Evolutionary conservation across 1,140 invertebrate species (phyloP), one percentile per base, ranked within the genome.

Genomic region (Meteorus sp.): DNA sequence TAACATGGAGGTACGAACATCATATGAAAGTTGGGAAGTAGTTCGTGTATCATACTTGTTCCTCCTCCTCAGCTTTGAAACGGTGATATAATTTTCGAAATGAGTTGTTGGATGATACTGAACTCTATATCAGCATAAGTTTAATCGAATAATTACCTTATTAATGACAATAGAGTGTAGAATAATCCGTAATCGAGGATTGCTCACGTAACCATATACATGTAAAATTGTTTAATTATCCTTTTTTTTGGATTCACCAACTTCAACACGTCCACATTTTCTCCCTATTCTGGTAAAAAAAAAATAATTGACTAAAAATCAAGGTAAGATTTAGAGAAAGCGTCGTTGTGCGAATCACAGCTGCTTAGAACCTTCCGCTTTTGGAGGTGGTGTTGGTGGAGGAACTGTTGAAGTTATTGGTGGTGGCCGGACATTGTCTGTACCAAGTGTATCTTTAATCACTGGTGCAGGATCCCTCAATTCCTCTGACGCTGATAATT

Each of bases 291-390:
- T 39, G 44, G 29, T 58, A 59, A 47, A 37, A 48, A 60, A 57
- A 59, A 56, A 54, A n/a, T 53, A 53, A 41, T 58, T 39, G 51
- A 55, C 55, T 59, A 55, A 41, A 31, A n/a, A 41, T 59, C 51
- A 22, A 51, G 44, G 19, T 50, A n/a, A 55, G 27, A 45, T 53
- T 31, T 56, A 44, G n/a, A 41, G 47, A 58, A 48, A 50, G 3
- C 29, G 13, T 23, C 53, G 51, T 43, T 45, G 63, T 52, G 35
- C n/a, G n/a, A 59, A 77, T 79, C 70, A 79, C 52, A 79, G 66
- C 17, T 75, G 74, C 56, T 80, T 79, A 13, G 75, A 77, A 52
- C 74, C 76, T 67, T 80, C 73, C 2, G 74, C 62, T 52, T 80
- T 77, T 63, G 76, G 77, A 6, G 71, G 20, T 35, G 69, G n/a